Evolutionary conservation across 2,113 vertebrate species (phyloP), one percentile per base, ranked within the genome.

Genomic region (Vimba vimba): DNA sequence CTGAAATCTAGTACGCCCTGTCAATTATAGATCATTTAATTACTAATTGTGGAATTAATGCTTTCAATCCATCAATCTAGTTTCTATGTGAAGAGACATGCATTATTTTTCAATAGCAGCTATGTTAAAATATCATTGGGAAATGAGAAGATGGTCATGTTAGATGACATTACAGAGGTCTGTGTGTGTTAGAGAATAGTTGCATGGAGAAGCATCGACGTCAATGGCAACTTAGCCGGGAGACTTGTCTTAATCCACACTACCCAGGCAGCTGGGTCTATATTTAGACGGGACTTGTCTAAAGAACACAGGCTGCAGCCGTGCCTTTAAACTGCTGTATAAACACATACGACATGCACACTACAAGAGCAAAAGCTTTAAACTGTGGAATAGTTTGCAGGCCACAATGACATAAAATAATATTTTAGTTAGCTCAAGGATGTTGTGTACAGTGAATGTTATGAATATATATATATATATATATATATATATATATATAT

Each of bases 201-300:
- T 79, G 81, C 89, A 86, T 90, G 55, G 82, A 91, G 82, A 74
- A 75, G 79, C 74, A 50, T 62, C 85, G 85, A 91, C 45, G 74
- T 91, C 89, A 91, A 21, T 85, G 87, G 86, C 85, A 82, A 87
- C 69, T 89, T 88, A 89, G 84, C 87, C 57, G 43, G 59, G 69
- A 88, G 86, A 82, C 86, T 76, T 75, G 69, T 62, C 83, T 91
- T 91, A 92, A 91, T 90, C 90, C 89, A 89, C 82, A 86, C 73
- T 55, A 90, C 86, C 78, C 88, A 84, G 90, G 91, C 91, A 92
- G 90, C 91, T 92, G 90, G 85, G 50, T 82, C 87, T 93, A 91
- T 92, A 90, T 93, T 92, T 90, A 90, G 85, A 76, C 83, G 9
- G 52, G 25, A 69, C 78, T 86, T 85, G 83, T 43, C 87, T 80